Evolutionary conservation across 2,888 invertebrate species (phyloP).

Genomic region (Unio pictorum): DNA sequence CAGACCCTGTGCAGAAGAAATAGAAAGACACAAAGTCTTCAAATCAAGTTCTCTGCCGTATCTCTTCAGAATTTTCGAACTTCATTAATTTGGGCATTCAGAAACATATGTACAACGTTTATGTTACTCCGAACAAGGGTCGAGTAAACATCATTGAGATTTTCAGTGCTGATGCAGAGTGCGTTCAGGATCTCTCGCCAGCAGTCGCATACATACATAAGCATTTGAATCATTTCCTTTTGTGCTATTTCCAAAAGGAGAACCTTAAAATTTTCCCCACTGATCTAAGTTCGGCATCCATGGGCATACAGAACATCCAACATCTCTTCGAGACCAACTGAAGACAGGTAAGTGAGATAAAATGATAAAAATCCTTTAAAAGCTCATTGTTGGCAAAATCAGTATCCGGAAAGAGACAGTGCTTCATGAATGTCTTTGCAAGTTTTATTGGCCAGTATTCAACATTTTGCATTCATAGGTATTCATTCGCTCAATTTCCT

Average conservation of each 20-base stretch:
- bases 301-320: background rate
- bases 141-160: too few relatives aligned
- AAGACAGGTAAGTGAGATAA: background rate
- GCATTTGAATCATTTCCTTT: too few relatives aligned
- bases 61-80: too few relatives aligned
- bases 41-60: too few relatives aligned
- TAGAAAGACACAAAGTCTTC: too few relatives aligned
- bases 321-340: background rate
- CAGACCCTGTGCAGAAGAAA: too few relatives aligned
- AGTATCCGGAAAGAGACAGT: constrained; percentile 1
- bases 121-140: too few relatives aligned
- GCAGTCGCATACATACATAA: too few relatives aligned
- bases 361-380: background rate
- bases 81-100: too few relatives aligned
- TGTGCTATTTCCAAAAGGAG: background rate
- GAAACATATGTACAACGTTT: too few relatives aligned
- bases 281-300: background rate
- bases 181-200: too few relatives aligned
- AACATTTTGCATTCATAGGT: background rate
- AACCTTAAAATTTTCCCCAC: background rate
- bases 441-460: constrained; percentile 1
- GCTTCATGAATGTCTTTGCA: background rate
- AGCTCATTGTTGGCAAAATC: background rate
- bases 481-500: background rate
- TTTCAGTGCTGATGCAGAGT: too few relatives aligned